These are phyloP conservation scores for Malaclemys terrapin DNA, from an alignment of 2,113 vertebrate species.

Conservation along the genomic window DNA sequence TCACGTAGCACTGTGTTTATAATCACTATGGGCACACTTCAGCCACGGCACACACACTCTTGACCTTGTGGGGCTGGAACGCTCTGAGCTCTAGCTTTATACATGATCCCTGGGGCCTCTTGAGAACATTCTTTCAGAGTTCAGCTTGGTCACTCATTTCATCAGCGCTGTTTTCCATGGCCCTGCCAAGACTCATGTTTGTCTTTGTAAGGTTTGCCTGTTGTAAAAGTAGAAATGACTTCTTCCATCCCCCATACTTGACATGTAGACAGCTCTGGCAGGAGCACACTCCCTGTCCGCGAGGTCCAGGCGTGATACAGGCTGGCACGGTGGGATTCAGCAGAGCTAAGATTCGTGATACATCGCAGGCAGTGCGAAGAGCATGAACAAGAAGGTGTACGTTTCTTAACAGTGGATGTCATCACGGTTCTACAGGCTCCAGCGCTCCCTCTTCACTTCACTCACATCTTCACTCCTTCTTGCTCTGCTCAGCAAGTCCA, in stretches of 20 bases:
- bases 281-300: neutral
- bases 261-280: neutral
- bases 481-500: neutral
- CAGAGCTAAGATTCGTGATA: neutral
- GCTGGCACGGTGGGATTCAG: neutral
- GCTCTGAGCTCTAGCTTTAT: neutral
- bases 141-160: neutral
- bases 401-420: neutral
- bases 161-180: neutral
- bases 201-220: neutral
- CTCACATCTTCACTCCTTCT: too few species aligned
- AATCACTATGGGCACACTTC: neutral
- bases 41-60: rapidly evolving
- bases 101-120: too few species aligned
- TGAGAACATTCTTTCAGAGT: neutral
- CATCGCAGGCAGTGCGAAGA: neutral
- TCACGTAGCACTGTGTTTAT: neutral
- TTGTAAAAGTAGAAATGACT: neutral
- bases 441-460: neutral
- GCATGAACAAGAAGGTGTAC: neutral
- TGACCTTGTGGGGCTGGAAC: neutral
- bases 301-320: neutral
- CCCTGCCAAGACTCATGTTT: neutral
- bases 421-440: neutral
- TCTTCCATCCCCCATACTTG: neutral